Evolutionary conservation across 2,113 vertebrate genomes (phyloP).

Genomic region (Cinclus mexicanus): DNA sequence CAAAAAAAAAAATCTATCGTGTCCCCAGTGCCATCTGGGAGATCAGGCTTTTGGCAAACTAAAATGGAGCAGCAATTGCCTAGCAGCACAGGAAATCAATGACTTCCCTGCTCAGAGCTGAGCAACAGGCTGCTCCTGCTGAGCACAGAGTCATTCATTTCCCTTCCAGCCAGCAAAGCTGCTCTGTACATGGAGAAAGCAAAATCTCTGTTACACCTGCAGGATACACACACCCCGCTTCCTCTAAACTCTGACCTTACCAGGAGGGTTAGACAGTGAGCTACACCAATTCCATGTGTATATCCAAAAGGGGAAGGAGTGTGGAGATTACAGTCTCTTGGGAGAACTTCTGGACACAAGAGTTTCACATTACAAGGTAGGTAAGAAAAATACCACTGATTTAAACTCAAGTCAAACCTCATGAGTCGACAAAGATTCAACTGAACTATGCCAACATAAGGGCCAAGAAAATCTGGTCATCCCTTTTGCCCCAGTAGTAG

Average conservation of each 20-base stretch:
- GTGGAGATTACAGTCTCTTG: not conserved
- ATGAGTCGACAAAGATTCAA: not conserved
- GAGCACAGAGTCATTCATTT: not conserved
- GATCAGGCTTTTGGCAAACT: constrained; percentile 32
- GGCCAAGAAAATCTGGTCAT: not conserved
- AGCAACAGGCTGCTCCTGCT: constrained; percentile 42
- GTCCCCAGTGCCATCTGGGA: not conserved
- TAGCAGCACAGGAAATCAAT: constrained; percentile 23
- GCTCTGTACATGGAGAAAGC: not conserved
- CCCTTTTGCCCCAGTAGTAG: not conserved
- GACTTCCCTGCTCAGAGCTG: not conserved
- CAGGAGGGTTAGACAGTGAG: not conserved
- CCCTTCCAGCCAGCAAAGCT: constrained; percentile 9
- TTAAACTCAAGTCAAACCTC: not conserved
- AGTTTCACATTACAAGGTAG: not conserved
- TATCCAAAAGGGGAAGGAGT: not conserved
- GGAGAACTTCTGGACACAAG: not conserved
- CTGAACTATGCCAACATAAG: not conserved
- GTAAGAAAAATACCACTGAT: not conserved
- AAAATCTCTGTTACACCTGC: not conserved
- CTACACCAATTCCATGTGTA: not conserved
- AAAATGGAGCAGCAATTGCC: constrained; percentile 33
- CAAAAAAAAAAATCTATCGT: not conserved
- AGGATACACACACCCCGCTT: not conserved
- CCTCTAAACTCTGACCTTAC: not conserved